phyloP scores from a whole-genome alignment of 2,113 vertebrate species.

The Sciurus niger region DNA sequence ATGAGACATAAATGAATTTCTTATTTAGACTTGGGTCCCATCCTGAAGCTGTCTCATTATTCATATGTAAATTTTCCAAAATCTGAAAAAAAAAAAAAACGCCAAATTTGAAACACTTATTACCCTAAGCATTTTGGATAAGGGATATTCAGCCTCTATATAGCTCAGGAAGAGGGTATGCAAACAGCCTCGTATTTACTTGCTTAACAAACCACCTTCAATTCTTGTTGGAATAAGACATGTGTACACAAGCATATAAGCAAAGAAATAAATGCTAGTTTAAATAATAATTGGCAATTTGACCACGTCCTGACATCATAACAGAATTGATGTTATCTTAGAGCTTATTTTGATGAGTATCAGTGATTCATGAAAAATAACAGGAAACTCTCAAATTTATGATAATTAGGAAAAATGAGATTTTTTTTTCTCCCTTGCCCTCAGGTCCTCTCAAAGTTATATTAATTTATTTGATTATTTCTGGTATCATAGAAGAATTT shows the following conservation, averaged over 20 bases:
- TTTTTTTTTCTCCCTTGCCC: background rate
- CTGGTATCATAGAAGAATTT: background rate
- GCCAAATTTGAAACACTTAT: background rate
- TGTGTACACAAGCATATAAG: background rate
- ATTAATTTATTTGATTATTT: slow-evolving; percentile 37
- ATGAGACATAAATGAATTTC: background rate
- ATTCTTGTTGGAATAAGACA: background rate
- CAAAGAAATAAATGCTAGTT: background rate
- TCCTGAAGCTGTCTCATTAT: background rate
- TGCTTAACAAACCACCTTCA: background rate
- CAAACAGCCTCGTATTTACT: background rate
- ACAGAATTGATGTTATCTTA: slow-evolving; percentile 47
- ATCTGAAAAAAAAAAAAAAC: background rate
- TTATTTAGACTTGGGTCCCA: background rate
- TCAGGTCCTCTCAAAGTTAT: background rate
- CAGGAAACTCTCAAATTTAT: background rate
- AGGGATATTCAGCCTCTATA: background rate
- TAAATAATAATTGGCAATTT: background rate
- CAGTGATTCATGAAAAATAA: background rate
- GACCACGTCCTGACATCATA: background rate
- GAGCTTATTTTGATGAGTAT: background rate
- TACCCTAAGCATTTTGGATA: background rate
- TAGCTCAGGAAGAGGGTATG: background rate
- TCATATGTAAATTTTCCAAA: background rate
- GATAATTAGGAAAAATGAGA: background rate